These are phyloP conservation scores for Dryocosmus kuriphilus DNA, from an alignment of 2,888 invertebrate genomes.

Conservation along the genomic window DNA sequence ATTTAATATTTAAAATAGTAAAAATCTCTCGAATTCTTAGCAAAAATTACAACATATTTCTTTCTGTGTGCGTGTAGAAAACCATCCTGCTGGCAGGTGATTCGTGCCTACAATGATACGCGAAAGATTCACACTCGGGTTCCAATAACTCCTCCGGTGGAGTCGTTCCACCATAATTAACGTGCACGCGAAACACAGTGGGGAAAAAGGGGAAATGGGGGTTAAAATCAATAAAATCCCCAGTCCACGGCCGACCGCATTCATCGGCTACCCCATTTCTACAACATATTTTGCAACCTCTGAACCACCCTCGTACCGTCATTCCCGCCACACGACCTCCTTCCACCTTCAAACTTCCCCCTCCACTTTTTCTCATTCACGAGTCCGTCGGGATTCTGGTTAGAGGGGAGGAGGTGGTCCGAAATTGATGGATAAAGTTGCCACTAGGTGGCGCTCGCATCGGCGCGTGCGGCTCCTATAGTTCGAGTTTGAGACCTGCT, in stretches of 20 bases:
- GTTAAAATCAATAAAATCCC: slow-evolving; percentile 75
- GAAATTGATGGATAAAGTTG: slow-evolving; percentile 55
- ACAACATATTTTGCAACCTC: slow-evolving; percentile 74
- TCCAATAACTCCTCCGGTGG: neutral
- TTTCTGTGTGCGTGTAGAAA: too few relatives aligned
- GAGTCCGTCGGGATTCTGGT: slow-evolving; percentile 46
- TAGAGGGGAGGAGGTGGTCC: too few relatives aligned
- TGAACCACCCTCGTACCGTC: slow-evolving; percentile 35
- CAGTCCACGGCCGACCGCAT: slow-evolving; percentile 74
- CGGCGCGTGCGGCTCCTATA: slow-evolving; percentile 49
- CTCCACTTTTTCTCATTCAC: slow-evolving; percentile 45
- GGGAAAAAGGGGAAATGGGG: slow-evolving; percentile 46
- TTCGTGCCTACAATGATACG: neutral
- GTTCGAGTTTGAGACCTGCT: slow-evolving; percentile 64
- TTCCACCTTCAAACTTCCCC: slow-evolving; percentile 43
- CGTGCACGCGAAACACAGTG: slow-evolving; percentile 54
- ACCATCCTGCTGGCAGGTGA: neutral
- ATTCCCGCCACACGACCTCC: slow-evolving; percentile 47
- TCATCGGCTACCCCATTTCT: slow-evolving; percentile 73
- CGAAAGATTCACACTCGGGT: neutral
- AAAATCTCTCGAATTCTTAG: too few relatives aligned
- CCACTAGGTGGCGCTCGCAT: slow-evolving; percentile 67
- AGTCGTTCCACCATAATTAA: slow-evolving; percentile 53
- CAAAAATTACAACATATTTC: too few relatives aligned
- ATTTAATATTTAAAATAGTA: too few relatives aligned